Base-by-base conservation (phyloP, 2,113 vertebrate species). In the Saguinus midas region DNA sequence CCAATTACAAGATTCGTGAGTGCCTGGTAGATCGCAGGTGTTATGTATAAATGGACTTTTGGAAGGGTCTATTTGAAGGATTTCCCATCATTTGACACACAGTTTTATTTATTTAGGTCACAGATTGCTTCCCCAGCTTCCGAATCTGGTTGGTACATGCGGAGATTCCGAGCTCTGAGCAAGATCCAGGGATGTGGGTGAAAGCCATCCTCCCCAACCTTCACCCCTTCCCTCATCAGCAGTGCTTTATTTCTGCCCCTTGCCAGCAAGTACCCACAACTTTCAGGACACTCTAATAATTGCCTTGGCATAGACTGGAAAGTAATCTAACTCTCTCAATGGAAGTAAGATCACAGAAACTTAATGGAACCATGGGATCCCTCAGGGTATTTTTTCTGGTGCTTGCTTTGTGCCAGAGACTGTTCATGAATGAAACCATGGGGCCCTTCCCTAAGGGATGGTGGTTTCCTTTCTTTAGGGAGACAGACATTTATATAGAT, bases 21-120 rank as follows among this genome's bases (percentile, higher is more conserved):
- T 48, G n/a, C 16, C 92, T 94, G 81, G 52, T 82, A 83, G 72
- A 90, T 52, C 32, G 40, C 78, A 93, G 96, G 95, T 80, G 32
- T 14, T 27, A 25, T 16, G 16, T 61, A 52, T 58, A 78, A 48
- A 52, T n/a, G 48, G 87, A 82, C 76, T 86, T 88, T 37, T 23
- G 64, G 5, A 61, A 45, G 32, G 18, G 64, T 4, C 14, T 43
- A 0, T 9, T 10, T 21, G 16, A 72, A 37, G 32, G 55, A n/a
- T 16, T 73, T 79, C 76, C 43, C 7, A 4, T 40, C 16, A 2
- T 80, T 78, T 76, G 35, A 48, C 8, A 45, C 4, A 4, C 5
- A 6, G 11, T 58, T 72, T 50, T 20, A 55, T n/a, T 94, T 40
- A 37, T 20, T 37, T 79, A 12, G 29, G 21, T 68, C 29, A 61